phyloP scores from a whole-genome alignment of 2,113 vertebrate genomes.

The Halichoerus grypus region DNA sequence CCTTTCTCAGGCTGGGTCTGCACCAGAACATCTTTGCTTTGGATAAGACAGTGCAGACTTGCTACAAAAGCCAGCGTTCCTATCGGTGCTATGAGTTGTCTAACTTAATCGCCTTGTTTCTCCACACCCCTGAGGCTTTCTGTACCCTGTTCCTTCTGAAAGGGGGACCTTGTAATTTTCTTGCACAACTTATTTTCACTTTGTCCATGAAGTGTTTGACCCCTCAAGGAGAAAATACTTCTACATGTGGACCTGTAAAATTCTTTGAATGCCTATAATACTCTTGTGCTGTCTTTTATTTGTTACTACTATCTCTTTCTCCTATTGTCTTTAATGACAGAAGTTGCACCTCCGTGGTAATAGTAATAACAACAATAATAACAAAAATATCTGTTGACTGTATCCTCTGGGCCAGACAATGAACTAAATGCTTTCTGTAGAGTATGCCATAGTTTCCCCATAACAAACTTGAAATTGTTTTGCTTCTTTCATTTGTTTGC shows the following conservation, averaged over 20 bases:
- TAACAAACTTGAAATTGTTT: background rate
- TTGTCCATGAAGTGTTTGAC: background rate
- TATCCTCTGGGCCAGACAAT: background rate
- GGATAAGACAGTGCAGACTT: slow-evolving; percentile 50
- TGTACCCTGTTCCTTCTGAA: background rate
- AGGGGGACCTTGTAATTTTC: background rate
- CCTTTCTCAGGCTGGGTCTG: slow-evolving; percentile 68
- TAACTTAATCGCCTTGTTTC: slow-evolving; percentile 70
- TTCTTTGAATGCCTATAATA: background rate
- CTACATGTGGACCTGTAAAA: background rate
- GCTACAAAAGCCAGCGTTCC: slow-evolving; percentile 65
- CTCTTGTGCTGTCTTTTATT: slow-evolving; percentile 30
- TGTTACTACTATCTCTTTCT: background rate
- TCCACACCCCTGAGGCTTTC: background rate
- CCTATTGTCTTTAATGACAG: background rate
- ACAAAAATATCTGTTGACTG: background rate
- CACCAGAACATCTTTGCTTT: slow-evolving; percentile 78
- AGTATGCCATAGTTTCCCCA: background rate
- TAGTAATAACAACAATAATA: background rate
- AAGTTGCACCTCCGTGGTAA: background rate
- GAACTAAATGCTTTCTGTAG: background rate
- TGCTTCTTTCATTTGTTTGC: background rate
- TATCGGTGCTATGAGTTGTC: slow-evolving; percentile 46
- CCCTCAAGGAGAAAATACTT: background rate
- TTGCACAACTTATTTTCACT: background rate